Evolutionary conservation across 2,797 vertebrate species (phyloP), one percentile per base, ranked within the genome.

Genomic region (Ispidina picta): DNA sequence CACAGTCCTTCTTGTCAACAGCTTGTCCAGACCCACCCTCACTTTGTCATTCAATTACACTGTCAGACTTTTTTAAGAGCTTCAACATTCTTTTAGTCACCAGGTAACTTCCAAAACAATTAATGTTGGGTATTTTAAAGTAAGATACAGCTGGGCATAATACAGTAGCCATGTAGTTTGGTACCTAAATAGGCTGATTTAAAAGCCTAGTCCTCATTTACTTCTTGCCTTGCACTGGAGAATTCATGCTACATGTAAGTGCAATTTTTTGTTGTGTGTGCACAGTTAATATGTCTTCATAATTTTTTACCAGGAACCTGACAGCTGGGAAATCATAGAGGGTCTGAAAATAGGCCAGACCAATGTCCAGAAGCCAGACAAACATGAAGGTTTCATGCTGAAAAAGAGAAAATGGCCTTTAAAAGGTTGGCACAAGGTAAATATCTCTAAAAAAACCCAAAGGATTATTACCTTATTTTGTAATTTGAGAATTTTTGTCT

Each of bases 391-490:
- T 35, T 99, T 99, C 95, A 99, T 99, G 99, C 96, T 99, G 96
- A 99, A 99, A 97, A 99, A 99, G 97, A 98, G 99, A 97, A 99
- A 99, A 98, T 99, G 99, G 99, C 99, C 99, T 49, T 98, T 99
- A 94, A 99, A 99, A 98, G 99, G 99, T 86, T 99, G 99, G 99
- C 99, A 99, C 97, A 99, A 99, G 98, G 99, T 99, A 97, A 96
- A 60, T 12, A 10, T 82, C 55, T 83, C 74, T 64, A 89, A 56
- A 84, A 85, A 15, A 23, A 54, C 12, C 12, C 44, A 69, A 48
- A 85, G 74, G 2, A 10, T 80, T 39, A 49, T 84, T 84, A 72
- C 39, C n/a, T 86, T 13, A 10, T 77, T 58, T 87, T 65, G 51
- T n/a, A 22, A 59, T 21, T n/a, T 82, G n/a, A 21, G 3, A 26